Evolutionary conservation across 2,797 vertebrate genomes (phyloP).

Genomic region (Margarornis squamiger): DNA sequence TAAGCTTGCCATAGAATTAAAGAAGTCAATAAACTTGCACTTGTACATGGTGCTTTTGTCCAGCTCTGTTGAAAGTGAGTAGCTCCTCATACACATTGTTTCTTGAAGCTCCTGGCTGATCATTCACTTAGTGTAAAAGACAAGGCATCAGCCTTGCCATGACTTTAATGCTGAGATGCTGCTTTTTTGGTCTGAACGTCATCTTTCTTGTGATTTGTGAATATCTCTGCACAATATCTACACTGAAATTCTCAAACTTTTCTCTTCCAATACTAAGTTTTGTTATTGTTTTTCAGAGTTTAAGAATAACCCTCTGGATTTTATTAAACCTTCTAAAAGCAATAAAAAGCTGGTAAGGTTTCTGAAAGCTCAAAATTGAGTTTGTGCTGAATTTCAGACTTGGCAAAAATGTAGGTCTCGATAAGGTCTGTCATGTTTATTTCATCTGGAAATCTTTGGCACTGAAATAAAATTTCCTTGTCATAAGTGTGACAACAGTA

Average conservation of each 20-base stretch:
- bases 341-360: not conserved
- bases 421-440: not conserved
- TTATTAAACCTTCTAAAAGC: not conserved
- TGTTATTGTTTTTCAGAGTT: not conserved
- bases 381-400: constrained; percentile 12
- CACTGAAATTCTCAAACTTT: not conserved
- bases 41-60: not conserved
- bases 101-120: not conserved
- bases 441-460: constrained; percentile 38
- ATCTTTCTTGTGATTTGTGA: not conserved
- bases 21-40: not conserved
- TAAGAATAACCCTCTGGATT: not conserved
- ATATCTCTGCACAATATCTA: not conserved
- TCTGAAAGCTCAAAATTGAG: not conserved
- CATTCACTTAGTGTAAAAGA: not conserved
- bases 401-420: not conserved
- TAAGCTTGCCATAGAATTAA: not conserved
- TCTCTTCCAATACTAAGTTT: not conserved
- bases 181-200: not conserved
- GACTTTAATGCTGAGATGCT: not conserved
- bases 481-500: not conserved
- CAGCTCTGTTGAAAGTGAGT: not conserved
- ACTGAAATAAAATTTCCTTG: not conserved
- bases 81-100: not conserved
- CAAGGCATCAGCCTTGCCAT: not conserved